Evolutionary conservation across 1,140 invertebrate species (phyloP).

Genomic region (Steinernema khuongi): DNA sequence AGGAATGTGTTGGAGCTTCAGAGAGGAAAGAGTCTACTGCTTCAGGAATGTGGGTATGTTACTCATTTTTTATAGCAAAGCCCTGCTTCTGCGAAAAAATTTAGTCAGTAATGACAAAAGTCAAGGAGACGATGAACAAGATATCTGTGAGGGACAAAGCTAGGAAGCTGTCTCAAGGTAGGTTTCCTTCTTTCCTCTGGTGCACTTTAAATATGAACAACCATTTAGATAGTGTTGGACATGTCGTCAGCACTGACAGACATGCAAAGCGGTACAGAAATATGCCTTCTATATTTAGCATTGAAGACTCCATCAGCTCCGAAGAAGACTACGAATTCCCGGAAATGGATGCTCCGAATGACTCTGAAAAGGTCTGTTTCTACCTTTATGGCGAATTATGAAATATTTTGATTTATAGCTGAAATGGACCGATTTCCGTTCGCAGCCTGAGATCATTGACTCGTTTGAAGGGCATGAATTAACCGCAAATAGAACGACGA

Average conservation of each 20-base stretch:
- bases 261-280: conserved; percentile 81
- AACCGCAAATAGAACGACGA: conserved; percentile 65
- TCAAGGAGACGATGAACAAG: conserved; percentile 5
- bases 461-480: conserved; percentile 85
- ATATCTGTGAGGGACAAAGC: conserved; percentile 36
- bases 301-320: conserved; percentile 59
- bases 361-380: conserved; percentile 19
- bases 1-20: conserved; percentile 44
- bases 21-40: conserved; percentile 18
- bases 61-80: background rate
- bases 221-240: conserved; percentile 62
- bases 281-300: conserved; percentile 84
- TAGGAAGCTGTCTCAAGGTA: conserved; percentile 19
- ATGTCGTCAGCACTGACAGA: conserved; percentile 73
- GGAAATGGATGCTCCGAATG: conserved; percentile 18
- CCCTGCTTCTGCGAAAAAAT: background rate
- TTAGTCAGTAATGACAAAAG: background rate
- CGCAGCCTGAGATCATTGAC: conserved; percentile 73
- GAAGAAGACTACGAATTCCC: conserved; percentile 16
- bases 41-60: conserved; percentile 40
- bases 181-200: background rate
- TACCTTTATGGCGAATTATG: background rate
- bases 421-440: conserved; percentile 61
- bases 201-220: background rate
- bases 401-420: conserved; percentile 18